These are phyloP conservation scores for Heterodera filipjevi DNA, from an alignment of 2,888 invertebrate genomes.

Conservation along the genomic window DNA sequence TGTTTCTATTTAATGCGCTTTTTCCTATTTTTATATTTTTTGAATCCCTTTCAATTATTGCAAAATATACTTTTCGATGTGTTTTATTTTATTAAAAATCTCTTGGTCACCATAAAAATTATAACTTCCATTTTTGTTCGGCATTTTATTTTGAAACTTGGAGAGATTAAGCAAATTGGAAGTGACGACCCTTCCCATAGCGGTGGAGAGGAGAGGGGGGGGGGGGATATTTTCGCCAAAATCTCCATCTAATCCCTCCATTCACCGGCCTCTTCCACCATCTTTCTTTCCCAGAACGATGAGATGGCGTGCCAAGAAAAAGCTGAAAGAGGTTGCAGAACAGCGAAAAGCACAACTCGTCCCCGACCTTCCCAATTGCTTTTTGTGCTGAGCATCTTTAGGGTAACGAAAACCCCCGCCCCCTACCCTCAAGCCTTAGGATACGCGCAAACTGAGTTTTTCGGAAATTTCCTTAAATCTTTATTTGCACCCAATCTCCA, in stretches of 20 bases:
- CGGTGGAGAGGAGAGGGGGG: no score
- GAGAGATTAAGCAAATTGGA: slow-evolving; percentile 9
- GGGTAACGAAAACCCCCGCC: background rate
- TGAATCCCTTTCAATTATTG: background rate
- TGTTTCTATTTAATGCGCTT: no score
- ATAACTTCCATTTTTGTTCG: background rate
- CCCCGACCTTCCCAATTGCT: background rate
- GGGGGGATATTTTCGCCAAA: background rate
- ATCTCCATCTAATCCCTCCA: slow-evolving; percentile 5
- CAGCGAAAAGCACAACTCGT: background rate
- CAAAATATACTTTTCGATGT: background rate
- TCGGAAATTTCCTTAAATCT: no score
- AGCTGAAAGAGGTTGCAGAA: slow-evolving; percentile 1
- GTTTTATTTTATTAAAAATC: background rate
- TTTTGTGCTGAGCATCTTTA: background rate
- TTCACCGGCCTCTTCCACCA: slow-evolving; percentile 2
- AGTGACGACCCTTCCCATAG: background rate
- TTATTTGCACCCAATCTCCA: background rate
- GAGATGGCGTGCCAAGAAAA: slow-evolving; percentile 20
- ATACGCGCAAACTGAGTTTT: background rate
- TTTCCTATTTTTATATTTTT: background rate
- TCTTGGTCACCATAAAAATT: background rate
- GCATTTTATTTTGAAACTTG: slow-evolving; percentile 9
- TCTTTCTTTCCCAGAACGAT: slow-evolving; percentile 7
- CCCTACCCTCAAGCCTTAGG: background rate